Percentiles rank a stretch among this genome's conserved stretches.
These are phyloP conservation scores for Nasua narica DNA, from an alignment of 2,797 vertebrate species.

Conservation along the genomic window DNA sequence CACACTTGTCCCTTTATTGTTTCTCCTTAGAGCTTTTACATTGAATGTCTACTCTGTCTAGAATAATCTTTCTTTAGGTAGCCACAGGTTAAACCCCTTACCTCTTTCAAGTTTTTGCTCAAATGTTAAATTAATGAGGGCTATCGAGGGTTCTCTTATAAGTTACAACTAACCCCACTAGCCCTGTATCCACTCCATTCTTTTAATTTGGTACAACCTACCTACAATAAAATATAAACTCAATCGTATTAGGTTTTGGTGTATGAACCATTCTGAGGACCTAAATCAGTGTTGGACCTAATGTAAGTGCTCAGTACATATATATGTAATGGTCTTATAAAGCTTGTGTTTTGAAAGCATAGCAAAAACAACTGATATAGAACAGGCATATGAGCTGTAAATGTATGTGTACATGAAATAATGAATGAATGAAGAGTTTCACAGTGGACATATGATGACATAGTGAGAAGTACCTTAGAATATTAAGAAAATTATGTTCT, in stretches of 20 bases:
- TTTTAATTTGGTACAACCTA: neutral
- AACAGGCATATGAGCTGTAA: neutral
- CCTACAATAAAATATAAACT: neutral
- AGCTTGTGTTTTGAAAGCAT: neutral
- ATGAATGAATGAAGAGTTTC: neutral
- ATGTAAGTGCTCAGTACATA: neutral
- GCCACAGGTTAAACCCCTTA: neutral
- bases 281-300: neutral
- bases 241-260: neutral
- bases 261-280: neutral
- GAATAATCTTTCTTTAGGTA: neutral
- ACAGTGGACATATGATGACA: neutral
- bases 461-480: neutral
- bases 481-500: neutral
- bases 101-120: neutral
- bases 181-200: neutral
- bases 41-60: neutral
- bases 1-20: neutral
- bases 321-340: neutral
- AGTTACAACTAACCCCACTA: neutral
- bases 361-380: neutral
- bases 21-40: neutral
- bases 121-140: neutral
- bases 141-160: neutral
- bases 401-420: neutral